Base-by-base conservation (phyloP, 2,113 vertebrate species). In the Leiothrix lutea region DNA sequence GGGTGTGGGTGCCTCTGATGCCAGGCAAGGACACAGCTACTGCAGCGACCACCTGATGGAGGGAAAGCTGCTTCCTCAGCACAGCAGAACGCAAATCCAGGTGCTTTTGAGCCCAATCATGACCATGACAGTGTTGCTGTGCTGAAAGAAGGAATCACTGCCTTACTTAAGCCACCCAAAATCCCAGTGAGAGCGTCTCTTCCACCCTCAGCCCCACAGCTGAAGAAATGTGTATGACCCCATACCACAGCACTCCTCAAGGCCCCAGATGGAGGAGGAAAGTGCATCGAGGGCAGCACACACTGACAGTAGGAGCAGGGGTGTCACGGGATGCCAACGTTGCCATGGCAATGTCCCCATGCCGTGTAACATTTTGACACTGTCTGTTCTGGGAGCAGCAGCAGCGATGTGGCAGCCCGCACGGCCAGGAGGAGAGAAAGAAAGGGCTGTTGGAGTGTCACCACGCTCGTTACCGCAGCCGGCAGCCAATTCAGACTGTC, bases 281-380 rank as follows among this genome's bases (percentile, higher is more conserved):
- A 74, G 77, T 8, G 35, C 38, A 28, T 5, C 0, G 5, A 22
- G 1, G 53, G 8, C 86, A 93, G 94, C 74, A 17, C 3, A 67
- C 66, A 12, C 94, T n/a, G 56, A 90, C 92, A 33, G 86, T 3
- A 74, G 14, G 6, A 56, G 83, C 71, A 26, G 0, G 22, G 72
- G 64, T 96, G 91, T 54, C 94, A 86, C 61, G 95, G 95, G 97
- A 97, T 96, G 95, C 94, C 85, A 45, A 77, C 26, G 95, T 97
- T 97, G 58, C 97, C 96, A 97, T 97, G 96, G 97, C 5, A 84
- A 96, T 92, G 96, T 96, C 96, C 95, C 94, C 93, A 14, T 28
- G 67, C 8, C 21, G 1, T 10, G 14, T 88, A 91, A 95, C 94
- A 71, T 90, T 97, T 96, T 94, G 95, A 97, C 97, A 96, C 93